These are phyloP conservation scores for Buphagus erythrorhynchus DNA, from an alignment of 2,797 vertebrate genomes.

Conservation along the genomic window DNA sequence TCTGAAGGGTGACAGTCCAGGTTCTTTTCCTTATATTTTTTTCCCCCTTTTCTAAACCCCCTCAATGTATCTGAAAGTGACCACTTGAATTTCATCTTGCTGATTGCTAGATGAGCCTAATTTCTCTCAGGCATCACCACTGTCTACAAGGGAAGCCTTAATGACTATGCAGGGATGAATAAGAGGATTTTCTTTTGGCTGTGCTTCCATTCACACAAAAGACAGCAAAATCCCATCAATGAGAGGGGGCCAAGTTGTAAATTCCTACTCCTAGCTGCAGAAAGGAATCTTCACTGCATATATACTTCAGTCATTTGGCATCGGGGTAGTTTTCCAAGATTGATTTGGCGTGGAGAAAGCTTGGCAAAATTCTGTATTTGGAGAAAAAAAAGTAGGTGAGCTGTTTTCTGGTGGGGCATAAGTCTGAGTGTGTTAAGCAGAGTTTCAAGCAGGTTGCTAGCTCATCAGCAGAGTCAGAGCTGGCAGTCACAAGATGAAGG, in stretches of 20 bases:
- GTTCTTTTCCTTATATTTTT: accelerated
- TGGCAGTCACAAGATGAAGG: not conserved
- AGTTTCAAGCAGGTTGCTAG: not conserved
- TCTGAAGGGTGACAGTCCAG: not conserved
- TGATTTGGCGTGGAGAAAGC: not conserved
- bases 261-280: not conserved
- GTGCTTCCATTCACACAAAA: not conserved
- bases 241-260: not conserved
- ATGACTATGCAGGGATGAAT: not conserved
- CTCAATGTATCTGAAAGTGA: not conserved
- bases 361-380: not conserved
- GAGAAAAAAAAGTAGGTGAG: not conserved
- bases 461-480: not conserved
- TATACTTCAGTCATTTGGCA: not conserved
- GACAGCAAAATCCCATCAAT: not conserved
- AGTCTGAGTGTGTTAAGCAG: not conserved
- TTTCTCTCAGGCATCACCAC: not conserved
- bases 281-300: not conserved
- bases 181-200: not conserved
- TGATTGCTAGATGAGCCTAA: not conserved
- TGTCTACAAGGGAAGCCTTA: not conserved
- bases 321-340: not conserved
- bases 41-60: not conserved
- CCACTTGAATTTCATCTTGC: not conserved
- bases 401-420: not conserved